Conservation (phyloP, 2,113 vertebrate genomes). For the Promerops cafer region DNA sequence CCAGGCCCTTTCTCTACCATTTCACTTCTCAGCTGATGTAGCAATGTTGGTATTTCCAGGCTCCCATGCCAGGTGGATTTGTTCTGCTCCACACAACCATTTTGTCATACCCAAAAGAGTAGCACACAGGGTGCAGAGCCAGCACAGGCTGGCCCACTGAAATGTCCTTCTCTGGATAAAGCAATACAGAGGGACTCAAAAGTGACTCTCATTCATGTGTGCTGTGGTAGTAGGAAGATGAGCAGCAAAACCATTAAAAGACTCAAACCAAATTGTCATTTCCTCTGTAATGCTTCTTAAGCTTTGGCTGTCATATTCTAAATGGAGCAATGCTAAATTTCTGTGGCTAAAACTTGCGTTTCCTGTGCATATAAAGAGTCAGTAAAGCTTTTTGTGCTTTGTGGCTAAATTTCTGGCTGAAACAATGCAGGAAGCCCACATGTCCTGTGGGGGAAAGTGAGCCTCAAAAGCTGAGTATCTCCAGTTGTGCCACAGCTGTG, state of each 20-base stretch:
- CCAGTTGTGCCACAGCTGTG: neutral
- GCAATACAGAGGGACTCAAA: neutral
- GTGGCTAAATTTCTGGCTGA: neutral
- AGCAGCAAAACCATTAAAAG: neutral
- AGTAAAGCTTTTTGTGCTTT: constrained; percentile 29
- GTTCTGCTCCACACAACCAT: neutral
- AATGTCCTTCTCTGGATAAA: neutral
- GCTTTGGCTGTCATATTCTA: neutral
- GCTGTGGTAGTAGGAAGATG: neutral
- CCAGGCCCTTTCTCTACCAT: constrained; percentile 5
- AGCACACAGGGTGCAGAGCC: neutral
- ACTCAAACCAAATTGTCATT: neutral
- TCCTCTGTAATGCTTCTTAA: neutral
- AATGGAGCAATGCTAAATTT: neutral
- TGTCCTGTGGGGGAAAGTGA: neutral
- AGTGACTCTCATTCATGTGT: neutral
- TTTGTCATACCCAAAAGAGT: neutral
- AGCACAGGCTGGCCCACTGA: neutral
- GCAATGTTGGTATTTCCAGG: neutral
- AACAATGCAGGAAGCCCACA: neutral
- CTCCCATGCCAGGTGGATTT: neutral
- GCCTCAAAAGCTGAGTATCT: neutral
- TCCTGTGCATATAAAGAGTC: neutral
- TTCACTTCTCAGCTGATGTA: neutral
- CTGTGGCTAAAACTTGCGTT: neutral